Conservation (phyloP, 64 coral and sea anemone species). For the Montipora cactus region DNA sequence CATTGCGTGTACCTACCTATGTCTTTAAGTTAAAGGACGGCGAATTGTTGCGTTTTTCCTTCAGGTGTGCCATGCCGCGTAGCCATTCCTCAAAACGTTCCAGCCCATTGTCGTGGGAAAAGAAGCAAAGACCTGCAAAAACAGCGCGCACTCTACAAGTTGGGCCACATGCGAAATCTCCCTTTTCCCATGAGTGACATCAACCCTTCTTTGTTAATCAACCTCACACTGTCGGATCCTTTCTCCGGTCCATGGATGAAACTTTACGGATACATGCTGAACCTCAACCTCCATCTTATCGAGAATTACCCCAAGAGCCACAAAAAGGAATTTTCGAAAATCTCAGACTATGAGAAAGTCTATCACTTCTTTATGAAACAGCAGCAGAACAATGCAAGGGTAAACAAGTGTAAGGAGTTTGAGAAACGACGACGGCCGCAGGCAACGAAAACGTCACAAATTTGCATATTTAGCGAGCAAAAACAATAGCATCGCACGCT, state of each 20-base stretch:
- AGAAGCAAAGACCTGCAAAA: slow-evolving; percentile 52
- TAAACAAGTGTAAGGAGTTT: neutral
- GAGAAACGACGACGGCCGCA: no score
- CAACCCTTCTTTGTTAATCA: slow-evolving; percentile 26
- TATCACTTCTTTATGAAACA: slow-evolving; percentile 83
- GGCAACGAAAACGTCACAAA: no score
- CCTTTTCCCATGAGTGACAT: slow-evolving; percentile 81
- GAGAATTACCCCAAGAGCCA: slow-evolving; percentile 35
- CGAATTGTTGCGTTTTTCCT: neutral
- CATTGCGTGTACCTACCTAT: no score
- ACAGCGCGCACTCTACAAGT: slow-evolving; percentile 73
- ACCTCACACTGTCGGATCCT: slow-evolving; percentile 56
- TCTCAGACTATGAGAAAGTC: slow-evolving; percentile 76
- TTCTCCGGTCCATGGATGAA: slow-evolving; percentile 85
- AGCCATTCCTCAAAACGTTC: slow-evolving; percentile 54
- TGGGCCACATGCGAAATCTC: slow-evolving; percentile 60
- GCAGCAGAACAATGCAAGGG: slow-evolving; percentile 63
- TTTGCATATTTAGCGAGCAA: no score
- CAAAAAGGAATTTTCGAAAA: slow-evolving; percentile 70
- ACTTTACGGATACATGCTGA: slow-evolving; percentile 84
- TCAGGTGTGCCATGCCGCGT: slow-evolving; percentile 74
- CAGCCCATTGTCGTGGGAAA: slow-evolving; percentile 52
- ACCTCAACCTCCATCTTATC: slow-evolving; percentile 56
- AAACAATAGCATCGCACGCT: no score
- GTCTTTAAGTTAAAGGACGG: no score